These are phyloP conservation scores for Heliconius erato DNA, from an alignment of 2,888 invertebrate genomes.

Conservation along the genomic window DNA sequence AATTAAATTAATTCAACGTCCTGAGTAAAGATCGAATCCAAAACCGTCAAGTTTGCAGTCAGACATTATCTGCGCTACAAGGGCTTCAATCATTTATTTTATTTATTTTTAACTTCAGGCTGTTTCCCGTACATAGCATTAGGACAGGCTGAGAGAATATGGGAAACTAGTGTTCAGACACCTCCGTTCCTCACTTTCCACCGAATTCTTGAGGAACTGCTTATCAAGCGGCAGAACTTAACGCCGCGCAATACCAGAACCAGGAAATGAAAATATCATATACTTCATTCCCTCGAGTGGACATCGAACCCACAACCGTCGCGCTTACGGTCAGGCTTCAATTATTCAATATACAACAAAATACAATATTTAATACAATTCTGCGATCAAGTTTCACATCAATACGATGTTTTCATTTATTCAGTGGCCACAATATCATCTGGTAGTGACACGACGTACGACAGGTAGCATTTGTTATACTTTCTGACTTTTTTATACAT, in stretches of 20 bases:
- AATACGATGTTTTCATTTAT: background rate
- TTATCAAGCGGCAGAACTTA: too few relatives aligned
- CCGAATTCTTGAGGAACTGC: too few relatives aligned
- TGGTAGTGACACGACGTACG: background rate
- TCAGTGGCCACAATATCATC: conserved; percentile 16
- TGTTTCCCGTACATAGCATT: too few relatives aligned
- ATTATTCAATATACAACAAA: background rate
- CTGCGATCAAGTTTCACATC: background rate
- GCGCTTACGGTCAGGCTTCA: background rate
- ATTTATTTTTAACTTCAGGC: too few relatives aligned
- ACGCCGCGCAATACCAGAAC: too few relatives aligned
- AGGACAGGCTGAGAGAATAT: too few relatives aligned
- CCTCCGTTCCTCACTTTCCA: too few relatives aligned
- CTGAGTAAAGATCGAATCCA: background rate
- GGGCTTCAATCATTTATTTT: background rate
- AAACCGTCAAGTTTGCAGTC: background rate
- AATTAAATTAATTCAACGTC: too few relatives aligned
- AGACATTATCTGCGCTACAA: too few relatives aligned
- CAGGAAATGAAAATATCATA: too few relatives aligned
- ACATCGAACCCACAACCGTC: background rate
- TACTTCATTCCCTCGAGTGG: background rate
- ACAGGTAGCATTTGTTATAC: background rate
- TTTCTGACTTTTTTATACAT: background rate
- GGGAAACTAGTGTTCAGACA: too few relatives aligned
- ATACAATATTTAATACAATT: background rate